Percentiles rank a stretch among this genome's conserved stretches.
phyloP scores from a whole-genome alignment of 2,888 invertebrate species.

The Deilephila elpenor region DNA sequence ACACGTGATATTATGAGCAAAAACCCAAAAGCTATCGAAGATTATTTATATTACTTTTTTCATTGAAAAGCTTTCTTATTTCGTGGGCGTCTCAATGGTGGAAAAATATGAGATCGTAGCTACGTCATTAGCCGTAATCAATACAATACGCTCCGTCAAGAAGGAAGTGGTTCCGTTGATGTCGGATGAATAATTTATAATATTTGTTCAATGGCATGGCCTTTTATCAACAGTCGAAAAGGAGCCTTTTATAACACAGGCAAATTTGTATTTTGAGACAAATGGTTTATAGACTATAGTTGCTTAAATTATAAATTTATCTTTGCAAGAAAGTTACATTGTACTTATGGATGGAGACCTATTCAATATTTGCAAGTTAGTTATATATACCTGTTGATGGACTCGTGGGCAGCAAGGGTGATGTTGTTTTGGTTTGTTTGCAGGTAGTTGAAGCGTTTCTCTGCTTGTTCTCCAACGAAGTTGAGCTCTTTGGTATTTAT shows the following conservation, averaged over 20 bases:
- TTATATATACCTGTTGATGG: slow-evolving; percentile 65
- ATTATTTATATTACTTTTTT: not conserved
- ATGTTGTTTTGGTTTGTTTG: slow-evolving; percentile 76
- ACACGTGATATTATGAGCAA: too few species aligned
- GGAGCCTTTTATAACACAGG: not conserved
- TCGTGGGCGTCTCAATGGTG: too few species aligned
- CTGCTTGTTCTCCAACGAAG: slow-evolving; percentile 86
- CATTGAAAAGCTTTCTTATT: too few species aligned
- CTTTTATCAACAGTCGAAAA: not conserved
- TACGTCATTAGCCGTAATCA: slow-evolving; percentile 32
- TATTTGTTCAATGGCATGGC: not conserved
- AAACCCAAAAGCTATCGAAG: not conserved
- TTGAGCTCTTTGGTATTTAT: slow-evolving; percentile 88
- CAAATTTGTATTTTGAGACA: not conserved
- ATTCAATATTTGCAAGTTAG: not conserved
- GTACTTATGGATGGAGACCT: not conserved
- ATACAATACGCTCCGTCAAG: slow-evolving; percentile 42
- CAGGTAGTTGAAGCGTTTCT: slow-evolving; percentile 83
- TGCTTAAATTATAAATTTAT: too few species aligned
- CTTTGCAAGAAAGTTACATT: too few species aligned
- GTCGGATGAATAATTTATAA: slow-evolving; percentile 45
- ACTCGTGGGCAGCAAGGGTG: slow-evolving; percentile 83
- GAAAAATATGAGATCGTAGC: slow-evolving; percentile 28
- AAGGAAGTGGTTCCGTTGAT: slow-evolving; percentile 42
- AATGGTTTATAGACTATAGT: too few species aligned